phyloP scores from a whole-genome alignment of 2,888 invertebrate genomes.

The Phymatocera aterrima region DNA sequence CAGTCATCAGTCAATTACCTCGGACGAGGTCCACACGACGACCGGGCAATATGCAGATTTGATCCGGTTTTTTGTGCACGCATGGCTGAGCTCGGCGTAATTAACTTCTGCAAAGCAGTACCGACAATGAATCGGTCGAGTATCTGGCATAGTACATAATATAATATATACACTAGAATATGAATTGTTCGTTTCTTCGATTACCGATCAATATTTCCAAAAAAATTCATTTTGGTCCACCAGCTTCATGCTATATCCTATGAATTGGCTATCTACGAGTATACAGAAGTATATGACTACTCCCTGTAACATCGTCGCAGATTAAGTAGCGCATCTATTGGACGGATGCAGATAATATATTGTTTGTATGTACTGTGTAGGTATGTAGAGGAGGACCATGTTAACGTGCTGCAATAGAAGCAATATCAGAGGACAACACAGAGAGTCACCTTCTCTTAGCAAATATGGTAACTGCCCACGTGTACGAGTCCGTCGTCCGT shows the following conservation, averaged over 20 bases:
- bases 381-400: not conserved
- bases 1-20: slow-evolving; percentile 30
- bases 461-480: slow-evolving; percentile 68
- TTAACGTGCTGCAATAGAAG: slow-evolving; percentile 16
- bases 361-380: not conserved
- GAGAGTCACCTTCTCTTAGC: slow-evolving; percentile 48
- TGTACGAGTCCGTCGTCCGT: slow-evolving; percentile 55
- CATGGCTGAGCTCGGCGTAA: slow-evolving; percentile 22
- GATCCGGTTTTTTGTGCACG: slow-evolving; percentile 39
- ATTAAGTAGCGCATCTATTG: slow-evolving; percentile 10
- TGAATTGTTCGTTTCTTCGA: too few relatives aligned
- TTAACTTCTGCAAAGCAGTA: slow-evolving; percentile 23
- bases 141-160: too few relatives aligned
- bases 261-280: too few relatives aligned
- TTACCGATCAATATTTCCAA: too few relatives aligned
- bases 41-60: slow-evolving; percentile 39
- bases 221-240: too few relatives aligned
- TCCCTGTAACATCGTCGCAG: too few relatives aligned
- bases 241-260: too few relatives aligned
- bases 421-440: slow-evolving; percentile 37
- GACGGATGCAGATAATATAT: not conserved
- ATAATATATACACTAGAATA: not conserved
- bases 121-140: slow-evolving; percentile 43
- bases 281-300: too few relatives aligned
- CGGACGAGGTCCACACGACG: slow-evolving; percentile 36